Percentiles rank a stretch among this genome's conserved stretches.
These are phyloP conservation scores for Clarias macrocephalus DNA, from an alignment of 2,113 vertebrate genomes.

Conservation along the genomic window DNA sequence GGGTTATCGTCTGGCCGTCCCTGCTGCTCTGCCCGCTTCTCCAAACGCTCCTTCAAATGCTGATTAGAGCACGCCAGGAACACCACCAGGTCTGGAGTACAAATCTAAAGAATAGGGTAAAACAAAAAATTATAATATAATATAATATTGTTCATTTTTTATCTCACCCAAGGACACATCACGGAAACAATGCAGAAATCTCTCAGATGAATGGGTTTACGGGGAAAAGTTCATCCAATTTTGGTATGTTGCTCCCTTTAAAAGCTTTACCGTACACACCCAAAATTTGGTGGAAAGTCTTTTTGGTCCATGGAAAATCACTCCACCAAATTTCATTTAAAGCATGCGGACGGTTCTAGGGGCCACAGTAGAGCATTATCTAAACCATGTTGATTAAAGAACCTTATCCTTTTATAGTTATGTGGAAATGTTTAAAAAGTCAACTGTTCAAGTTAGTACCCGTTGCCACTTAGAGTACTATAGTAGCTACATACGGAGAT, in stretches of 20 bases:
- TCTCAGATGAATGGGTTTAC: neutral
- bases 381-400: neutral
- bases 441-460: neutral
- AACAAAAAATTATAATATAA: neutral
- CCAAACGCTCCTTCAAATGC: conserved; percentile 88
- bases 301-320: neutral
- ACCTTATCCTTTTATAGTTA: neutral
- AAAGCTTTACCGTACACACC: neutral
- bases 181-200: neutral
- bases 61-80: conserved; percentile 92
- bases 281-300: neutral
- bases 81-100: conserved; percentile 93
- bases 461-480: neutral
- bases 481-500: neutral
- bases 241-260: too few relatives aligned
- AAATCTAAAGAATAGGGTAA: conserved; percentile 77
- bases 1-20: conserved; percentile 95
- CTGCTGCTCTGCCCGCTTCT: conserved; percentile 89
- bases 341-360: neutral
- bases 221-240: neutral
- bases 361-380: neutral
- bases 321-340: neutral
- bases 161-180: neutral
- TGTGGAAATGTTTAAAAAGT: neutral
- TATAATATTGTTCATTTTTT: neutral